Conservation (phyloP, 2,888 invertebrate genomes). For the Hyposoter didymator region DNA sequence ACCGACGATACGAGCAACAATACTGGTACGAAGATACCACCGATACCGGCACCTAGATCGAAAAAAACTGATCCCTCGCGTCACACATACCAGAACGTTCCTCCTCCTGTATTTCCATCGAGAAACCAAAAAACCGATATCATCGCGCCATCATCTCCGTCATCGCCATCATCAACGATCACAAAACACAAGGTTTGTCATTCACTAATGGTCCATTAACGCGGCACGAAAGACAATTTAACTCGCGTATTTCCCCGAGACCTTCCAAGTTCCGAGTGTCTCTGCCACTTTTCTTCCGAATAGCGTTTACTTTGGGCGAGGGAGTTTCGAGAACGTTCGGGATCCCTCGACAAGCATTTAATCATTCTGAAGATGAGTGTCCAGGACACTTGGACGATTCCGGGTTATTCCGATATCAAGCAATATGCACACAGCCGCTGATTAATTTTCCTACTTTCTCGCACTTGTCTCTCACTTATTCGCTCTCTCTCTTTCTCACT, state of each 20-base stretch:
- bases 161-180: constrained; percentile 62
- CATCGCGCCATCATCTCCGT: constrained; percentile 53
- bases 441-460: constrained; percentile 10
- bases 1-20: neutral
- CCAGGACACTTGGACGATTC: constrained; percentile 52
- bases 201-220: constrained; percentile 72
- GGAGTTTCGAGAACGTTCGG: neutral
- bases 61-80: constrained; percentile 79
- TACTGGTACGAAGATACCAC: constrained; percentile 69
- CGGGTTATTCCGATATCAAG: constrained; percentile 57
- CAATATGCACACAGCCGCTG: constrained; percentile 54
- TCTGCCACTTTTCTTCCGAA: neutral
- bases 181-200: constrained; percentile 79
- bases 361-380: constrained; percentile 16
- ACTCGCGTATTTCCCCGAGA: constrained; percentile 23
- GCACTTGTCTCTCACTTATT: constrained; percentile 36
- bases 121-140: constrained; percentile 68
- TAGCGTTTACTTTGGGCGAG: neutral
- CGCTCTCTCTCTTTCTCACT: constrained; percentile 10
- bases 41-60: constrained; percentile 79
- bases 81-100: constrained; percentile 86
- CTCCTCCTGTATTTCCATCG: constrained; percentile 84
- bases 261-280: constrained; percentile 7
- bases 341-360: neutral
- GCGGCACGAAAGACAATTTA: constrained; percentile 34